A percentile compares a stretch with the other conserved stretches of the same genome.
Conservation (phyloP, 2,888 invertebrate genomes). For the Leptinotarsa peninsularis region DNA sequence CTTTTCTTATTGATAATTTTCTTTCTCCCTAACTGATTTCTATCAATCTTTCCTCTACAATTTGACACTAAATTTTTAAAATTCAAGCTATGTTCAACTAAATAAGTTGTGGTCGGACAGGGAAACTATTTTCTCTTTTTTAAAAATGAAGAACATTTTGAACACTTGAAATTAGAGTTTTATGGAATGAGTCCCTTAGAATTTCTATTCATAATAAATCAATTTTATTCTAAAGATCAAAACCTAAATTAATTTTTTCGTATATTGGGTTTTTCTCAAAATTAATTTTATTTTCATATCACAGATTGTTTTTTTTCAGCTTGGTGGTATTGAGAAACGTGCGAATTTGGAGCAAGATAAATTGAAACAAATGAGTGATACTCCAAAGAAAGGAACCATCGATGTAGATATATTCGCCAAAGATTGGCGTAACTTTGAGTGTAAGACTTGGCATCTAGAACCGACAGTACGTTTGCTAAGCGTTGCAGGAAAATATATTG, state of each 20-base stretch:
- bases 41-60: too few species aligned
- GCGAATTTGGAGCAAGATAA: slow-evolving; percentile 52
- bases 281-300: slow-evolving; percentile 18
- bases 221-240: too few species aligned
- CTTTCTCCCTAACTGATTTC: too few species aligned
- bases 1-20: neutral
- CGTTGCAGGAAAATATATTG: slow-evolving; percentile 87
- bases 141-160: too few species aligned
- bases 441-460: slow-evolving; percentile 96
- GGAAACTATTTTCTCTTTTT: too few species aligned
- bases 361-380: slow-evolving; percentile 49
- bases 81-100: too few species aligned
- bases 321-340: slow-evolving; percentile 55
- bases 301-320: slow-evolving; percentile 46
- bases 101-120: too few species aligned
- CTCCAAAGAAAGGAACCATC: slow-evolving; percentile 57
- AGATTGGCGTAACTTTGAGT: slow-evolving; percentile 92
- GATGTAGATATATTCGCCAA: slow-evolving; percentile 77
- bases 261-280: neutral
- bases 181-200: too few species aligned
- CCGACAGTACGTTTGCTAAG: slow-evolving; percentile 83
- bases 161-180: too few species aligned
- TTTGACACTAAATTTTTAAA: too few species aligned
- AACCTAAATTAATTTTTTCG: neutral
- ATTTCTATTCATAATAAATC: too few species aligned